A percentile compares a stretch with the other conserved stretches of the same genome.
Evolutionary conservation across 2,797 vertebrate species (phyloP).

Genomic region (Siniperca scherzeri): DNA sequence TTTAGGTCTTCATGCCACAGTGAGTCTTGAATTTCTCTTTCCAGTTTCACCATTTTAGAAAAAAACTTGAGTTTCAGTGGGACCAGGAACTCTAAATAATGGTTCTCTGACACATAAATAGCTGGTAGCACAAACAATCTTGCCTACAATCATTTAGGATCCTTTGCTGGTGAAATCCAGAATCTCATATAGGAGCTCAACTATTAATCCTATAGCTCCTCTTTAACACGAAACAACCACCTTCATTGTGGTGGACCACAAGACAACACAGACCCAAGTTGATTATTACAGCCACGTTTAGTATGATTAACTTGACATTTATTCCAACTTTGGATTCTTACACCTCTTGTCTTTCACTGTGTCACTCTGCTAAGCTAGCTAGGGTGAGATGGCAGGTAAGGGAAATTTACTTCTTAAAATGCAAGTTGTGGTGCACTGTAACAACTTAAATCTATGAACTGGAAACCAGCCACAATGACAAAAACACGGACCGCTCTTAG

Average conservation of each 20-base stretch:
- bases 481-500: not conserved
- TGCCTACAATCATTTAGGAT: conserved; percentile 17
- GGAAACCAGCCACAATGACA: not conserved
- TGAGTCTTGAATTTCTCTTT: conserved; percentile 17
- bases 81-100: not conserved
- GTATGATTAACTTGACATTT: conserved; percentile 19
- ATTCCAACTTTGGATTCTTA: not conserved
- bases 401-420: not conserved
- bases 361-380: not conserved
- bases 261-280: too few species aligned
- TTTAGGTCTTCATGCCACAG: not conserved
- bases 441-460: not conserved
- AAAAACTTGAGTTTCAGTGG: not conserved
- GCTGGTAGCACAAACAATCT: conserved; percentile 6
- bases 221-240: not conserved
- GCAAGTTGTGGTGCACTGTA: not conserved
- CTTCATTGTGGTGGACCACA: not conserved
- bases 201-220: not conserved
- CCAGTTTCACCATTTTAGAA: not conserved
- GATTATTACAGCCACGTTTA: conserved; percentile 16
- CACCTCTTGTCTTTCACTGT: not conserved
- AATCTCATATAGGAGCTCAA: not conserved
- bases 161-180: conserved; percentile 6
- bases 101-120: conserved; percentile 8
- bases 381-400: not conserved